phyloP scores from a whole-genome alignment of 2,888 invertebrate species.

The Candidula unifasciata region DNA sequence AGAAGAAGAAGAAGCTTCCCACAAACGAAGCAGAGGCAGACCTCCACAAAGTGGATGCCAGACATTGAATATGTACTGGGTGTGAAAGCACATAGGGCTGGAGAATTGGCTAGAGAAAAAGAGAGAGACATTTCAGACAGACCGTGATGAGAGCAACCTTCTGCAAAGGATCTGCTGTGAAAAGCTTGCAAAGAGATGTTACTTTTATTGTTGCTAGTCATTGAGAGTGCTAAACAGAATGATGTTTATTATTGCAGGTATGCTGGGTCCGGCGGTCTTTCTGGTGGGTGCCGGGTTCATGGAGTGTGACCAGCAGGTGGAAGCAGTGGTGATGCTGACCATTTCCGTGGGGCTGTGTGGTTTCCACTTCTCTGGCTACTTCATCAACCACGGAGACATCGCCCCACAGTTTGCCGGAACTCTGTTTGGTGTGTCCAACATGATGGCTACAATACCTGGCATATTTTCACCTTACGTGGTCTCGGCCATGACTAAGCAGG shows the following conservation, averaged over 20 bases:
- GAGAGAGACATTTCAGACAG: too few relatives aligned
- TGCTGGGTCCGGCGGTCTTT: slow-evolving; percentile 62
- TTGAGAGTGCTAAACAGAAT: too few relatives aligned
- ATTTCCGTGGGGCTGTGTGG: slow-evolving; percentile 69
- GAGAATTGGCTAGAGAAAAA: too few relatives aligned
- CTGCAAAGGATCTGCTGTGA: too few relatives aligned
- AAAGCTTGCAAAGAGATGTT: too few relatives aligned
- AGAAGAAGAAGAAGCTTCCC: too few relatives aligned
- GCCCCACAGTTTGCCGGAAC: slow-evolving; percentile 71
- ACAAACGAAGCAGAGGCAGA: too few relatives aligned
- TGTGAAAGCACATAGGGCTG: too few relatives aligned
- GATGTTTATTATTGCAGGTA: slow-evolving; percentile 58
- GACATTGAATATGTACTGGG: too few relatives aligned
- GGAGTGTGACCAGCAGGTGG: slow-evolving; percentile 65
- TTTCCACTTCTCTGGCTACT: slow-evolving; percentile 69
- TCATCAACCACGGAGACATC: slow-evolving; percentile 72
- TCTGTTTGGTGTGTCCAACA: slow-evolving; percentile 56
- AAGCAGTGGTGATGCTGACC: slow-evolving; percentile 67
- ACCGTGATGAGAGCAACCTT: too few relatives aligned
- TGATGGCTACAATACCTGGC: slow-evolving; percentile 55
- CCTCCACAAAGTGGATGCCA: too few relatives aligned
- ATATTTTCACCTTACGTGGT: slow-evolving; percentile 68
- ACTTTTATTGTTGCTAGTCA: too few relatives aligned
- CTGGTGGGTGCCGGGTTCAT: slow-evolving; percentile 68
- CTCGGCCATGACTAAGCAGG: slow-evolving; percentile 66